phyloP scores from a whole-genome alignment of 2,888 invertebrate genomes.

The Patella ulyssiponensis region DNA sequence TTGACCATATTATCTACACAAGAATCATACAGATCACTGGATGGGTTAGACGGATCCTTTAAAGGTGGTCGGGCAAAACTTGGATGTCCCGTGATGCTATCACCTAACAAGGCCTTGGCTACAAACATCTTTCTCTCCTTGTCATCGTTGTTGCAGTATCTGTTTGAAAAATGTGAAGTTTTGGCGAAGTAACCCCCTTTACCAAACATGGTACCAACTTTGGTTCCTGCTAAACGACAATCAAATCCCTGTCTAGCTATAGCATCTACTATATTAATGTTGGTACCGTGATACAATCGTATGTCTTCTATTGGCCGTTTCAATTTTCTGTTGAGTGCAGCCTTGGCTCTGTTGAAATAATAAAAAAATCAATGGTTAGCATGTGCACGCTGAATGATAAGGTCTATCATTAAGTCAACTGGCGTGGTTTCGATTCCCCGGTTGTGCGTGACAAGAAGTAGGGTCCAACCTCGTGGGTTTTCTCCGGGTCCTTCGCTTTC shows the following conservation, averaged over 20 bases:
- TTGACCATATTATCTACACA: neutral
- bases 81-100: neutral
- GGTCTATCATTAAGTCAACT: too few species aligned
- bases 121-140: neutral
- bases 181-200: neutral
- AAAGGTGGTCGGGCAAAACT: neutral
- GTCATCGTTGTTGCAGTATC: neutral
- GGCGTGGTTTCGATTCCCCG: too few species aligned
- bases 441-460: too few species aligned
- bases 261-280: neutral
- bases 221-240: neutral
- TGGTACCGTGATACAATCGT: neutral
- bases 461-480: too few species aligned
- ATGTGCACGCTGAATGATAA: too few species aligned
- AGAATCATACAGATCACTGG: conserved; percentile 4
- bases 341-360: too few species aligned
- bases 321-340: neutral
- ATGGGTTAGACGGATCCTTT: neutral
- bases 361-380: too few species aligned
- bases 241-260: neutral
- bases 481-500: too few species aligned
- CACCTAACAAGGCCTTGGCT: neutral
- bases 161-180: neutral
- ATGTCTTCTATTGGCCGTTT: neutral
- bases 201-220: neutral